These are phyloP conservation scores for Rhinella marina DNA, from an alignment of 2,797 vertebrate genomes.

Conservation along the genomic window DNA sequence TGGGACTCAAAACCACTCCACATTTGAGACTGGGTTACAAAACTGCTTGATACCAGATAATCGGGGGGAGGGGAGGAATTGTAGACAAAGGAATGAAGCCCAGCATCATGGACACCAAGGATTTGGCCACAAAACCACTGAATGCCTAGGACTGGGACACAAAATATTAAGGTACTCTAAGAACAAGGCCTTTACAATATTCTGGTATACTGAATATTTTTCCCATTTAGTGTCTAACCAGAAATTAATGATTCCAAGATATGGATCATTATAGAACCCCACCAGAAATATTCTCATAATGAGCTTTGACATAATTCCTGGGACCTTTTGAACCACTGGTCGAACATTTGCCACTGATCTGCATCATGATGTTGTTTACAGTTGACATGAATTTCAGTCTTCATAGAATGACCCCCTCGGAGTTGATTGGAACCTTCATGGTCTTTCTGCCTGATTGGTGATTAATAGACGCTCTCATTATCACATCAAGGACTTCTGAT, in stretches of 20 bases:
- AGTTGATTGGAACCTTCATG: constrained; percentile 2
- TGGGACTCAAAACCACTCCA: neutral
- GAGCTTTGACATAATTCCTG: neutral
- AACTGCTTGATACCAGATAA: neutral
- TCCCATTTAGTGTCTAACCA: neutral
- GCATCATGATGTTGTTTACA: neutral
- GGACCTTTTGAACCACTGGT: neutral
- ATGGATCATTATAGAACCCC: neutral
- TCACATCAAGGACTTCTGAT: constrained; percentile 6
- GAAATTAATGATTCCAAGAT: neutral
- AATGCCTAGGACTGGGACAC: neutral
- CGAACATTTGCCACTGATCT: neutral
- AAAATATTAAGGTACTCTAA: neutral
- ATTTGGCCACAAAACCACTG: neutral
- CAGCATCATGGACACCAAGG: neutral
- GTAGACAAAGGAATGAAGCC: neutral
- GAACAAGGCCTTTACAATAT: too few relatives aligned
- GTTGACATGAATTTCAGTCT: neutral
- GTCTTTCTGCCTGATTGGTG: constrained; percentile 1
- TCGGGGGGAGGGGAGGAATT: too few relatives aligned
- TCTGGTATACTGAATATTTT: too few relatives aligned
- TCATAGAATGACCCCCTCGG: neutral
- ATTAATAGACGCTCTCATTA: constrained; percentile 9
- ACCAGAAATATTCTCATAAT: neutral
- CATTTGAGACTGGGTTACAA: neutral